These are phyloP conservation scores for Nansenia antarctica DNA, from an alignment of 2,113 vertebrate species.

Conservation along the genomic window DNA sequence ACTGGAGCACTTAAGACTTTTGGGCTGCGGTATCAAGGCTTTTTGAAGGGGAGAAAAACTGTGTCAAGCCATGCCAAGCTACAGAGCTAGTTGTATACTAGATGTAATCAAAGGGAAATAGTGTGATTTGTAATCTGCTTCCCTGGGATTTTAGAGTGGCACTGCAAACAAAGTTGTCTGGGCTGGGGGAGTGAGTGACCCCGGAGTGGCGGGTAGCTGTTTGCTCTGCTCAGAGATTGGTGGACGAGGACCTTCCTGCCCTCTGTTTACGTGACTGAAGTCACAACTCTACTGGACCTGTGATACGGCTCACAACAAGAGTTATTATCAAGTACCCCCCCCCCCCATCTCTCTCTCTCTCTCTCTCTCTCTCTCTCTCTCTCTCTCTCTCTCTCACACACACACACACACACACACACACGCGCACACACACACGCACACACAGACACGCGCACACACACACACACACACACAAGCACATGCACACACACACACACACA, in stretches of 20 bases:
- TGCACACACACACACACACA: not conserved
- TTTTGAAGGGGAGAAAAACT: conserved; percentile 21
- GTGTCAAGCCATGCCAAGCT: not conserved
- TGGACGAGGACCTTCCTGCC: conserved; percentile 23
- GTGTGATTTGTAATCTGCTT: conserved; percentile 54
- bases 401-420: no score
- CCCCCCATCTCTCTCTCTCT: not conserved
- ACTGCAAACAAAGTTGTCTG: conserved; percentile 61
- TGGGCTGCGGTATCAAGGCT: not conserved
- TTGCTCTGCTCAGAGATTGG: conserved; percentile 54
- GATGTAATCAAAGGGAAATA: conserved; percentile 52
- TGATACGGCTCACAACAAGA: no score
- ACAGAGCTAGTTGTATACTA: conserved; percentile 29
- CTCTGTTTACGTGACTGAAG: conserved; percentile 62
- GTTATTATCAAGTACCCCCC: no score
- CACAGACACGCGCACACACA: no score
- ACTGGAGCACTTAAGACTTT: conserved; percentile 23
- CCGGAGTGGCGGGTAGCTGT: conserved; percentile 47
- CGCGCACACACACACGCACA: no score
- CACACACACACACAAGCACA: not conserved
- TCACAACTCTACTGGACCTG: conserved; percentile 43
- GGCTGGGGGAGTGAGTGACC: conserved; percentile 61
- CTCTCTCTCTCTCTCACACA: conserved; percentile 23
- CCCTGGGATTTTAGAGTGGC: conserved; percentile 34
- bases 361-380: conserved; percentile 20